phyloP scores from a whole-genome alignment of 2,113 vertebrate genomes.

The Orcinus orca region DNA sequence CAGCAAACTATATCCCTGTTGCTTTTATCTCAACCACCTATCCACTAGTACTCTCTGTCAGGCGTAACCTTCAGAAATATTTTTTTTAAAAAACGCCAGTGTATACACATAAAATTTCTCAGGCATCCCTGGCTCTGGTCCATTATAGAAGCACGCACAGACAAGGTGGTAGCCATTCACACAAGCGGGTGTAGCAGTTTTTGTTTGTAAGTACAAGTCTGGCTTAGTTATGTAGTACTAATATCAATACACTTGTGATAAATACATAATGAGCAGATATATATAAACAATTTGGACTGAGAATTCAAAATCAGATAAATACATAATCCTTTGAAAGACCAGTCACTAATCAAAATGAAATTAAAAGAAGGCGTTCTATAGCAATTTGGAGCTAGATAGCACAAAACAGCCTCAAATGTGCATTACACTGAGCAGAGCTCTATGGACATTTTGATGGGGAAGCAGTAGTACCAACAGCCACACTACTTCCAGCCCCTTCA shows the following conservation, averaged over 20 bases:
- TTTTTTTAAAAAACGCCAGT: neutral
- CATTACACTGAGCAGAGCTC: neutral
- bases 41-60: neutral
- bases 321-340: neutral
- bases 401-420: neutral
- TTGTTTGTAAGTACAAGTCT: slow-evolving; percentile 16
- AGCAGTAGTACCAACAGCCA: neutral
- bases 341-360: slow-evolving; percentile 24
- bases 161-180: neutral
- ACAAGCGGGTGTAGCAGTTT: neutral
- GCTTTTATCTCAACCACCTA: slow-evolving; percentile 20
- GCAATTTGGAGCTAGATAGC: neutral
- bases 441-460: neutral
- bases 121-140: neutral
- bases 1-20: neutral
- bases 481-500: neutral
- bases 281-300: neutral
- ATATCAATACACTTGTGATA: neutral
- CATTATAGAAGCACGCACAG: neutral
- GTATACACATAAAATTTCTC: neutral
- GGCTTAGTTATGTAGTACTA: neutral
- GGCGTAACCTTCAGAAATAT: neutral
- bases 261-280: slow-evolving; percentile 17
- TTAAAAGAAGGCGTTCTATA: neutral
- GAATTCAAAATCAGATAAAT: slow-evolving; percentile 47